Conservation (phyloP, 1,140 invertebrate genomes). For the Pogonomyrmex barbatus region DNA sequence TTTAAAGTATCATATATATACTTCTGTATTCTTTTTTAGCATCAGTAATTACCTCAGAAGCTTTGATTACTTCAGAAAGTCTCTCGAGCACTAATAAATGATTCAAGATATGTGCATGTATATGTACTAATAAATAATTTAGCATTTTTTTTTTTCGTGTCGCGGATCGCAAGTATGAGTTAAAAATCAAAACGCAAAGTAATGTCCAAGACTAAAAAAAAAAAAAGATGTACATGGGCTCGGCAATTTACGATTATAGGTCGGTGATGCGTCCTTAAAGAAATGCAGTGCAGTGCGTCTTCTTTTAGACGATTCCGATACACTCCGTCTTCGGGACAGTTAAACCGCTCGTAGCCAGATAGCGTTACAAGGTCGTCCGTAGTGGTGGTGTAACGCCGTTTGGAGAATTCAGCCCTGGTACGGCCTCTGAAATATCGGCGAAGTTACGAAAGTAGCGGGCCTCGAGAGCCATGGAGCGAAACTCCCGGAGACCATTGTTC, state of each 20-base stretch:
- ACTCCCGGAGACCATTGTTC: slow-evolving; percentile 82
- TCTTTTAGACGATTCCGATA: slow-evolving; percentile 68
- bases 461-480: slow-evolving; percentile 71
- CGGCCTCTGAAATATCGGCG: slow-evolving; percentile 82
- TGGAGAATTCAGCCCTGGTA: slow-evolving; percentile 69
- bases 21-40: slow-evolving; percentile 3
- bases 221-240: neutral
- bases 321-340: slow-evolving; percentile 72
- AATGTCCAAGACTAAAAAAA: neutral
- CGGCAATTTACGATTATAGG: slow-evolving; percentile 24
- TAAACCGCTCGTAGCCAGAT: slow-evolving; percentile 76
- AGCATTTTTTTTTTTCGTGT: neutral
- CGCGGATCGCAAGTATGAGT: neutral
- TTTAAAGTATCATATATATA: neutral
- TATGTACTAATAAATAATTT: slow-evolving; percentile 27
- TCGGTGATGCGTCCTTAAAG: slow-evolving; percentile 21
- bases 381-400: slow-evolving; percentile 67
- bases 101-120: slow-evolving; percentile 4
- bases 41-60: slow-evolving; percentile 1
- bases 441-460: slow-evolving; percentile 81
- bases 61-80: neutral
- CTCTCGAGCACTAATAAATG: neutral
- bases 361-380: slow-evolving; percentile 76
- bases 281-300: slow-evolving; percentile 50
- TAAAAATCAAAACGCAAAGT: slow-evolving; percentile 24